Base-by-base conservation (phyloP, 2,113 vertebrate genomes). In the Daphoenositta chrysoptera region DNA sequence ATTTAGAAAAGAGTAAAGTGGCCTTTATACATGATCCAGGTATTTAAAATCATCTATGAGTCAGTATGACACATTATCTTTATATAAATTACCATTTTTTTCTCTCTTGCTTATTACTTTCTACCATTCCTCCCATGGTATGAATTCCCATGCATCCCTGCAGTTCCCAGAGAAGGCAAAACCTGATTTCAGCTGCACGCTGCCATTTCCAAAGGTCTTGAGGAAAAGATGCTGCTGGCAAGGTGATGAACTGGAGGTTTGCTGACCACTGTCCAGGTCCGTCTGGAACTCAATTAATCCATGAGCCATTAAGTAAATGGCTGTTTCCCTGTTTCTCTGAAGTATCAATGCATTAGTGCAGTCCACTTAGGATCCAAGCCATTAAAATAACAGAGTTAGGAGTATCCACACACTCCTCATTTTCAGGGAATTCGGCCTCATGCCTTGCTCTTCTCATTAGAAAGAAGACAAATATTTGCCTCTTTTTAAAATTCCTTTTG, bases 221-320 rank as follows among this genome's bases (percentile, higher is more conserved):
- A 86, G n/a, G 35, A 80, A 73, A 91, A 66, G 37, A 56, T 47
- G 21, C 31, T 54, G 20, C 72, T 60, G 31, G 7, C 15, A 71
- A 64, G 44, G 57, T 58, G 84, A 89, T 71, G 45, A 71, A 64
- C 58, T 79, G 70, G 80, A 94, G 65, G 48, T 94, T 89, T 90
- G n/a, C 61, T 96, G 70, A 95, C 86, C 80, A 86, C 57, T 78
- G 60, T 82, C 91, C 78, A 79, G 75, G 20, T 51, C 89, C 83
- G 28, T 87, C 33, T 95, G 54, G 68, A 97, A 66, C 53, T 90
- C 89, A 96, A 95, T 97, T 96, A 94, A 96, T 96, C 94, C 93
- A 85, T 64, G 72, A 96, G 44, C 80, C 93, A 97, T 97, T 97
- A 97, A 97, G 85, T 93, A 97, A 98, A 97, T 97, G 72, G 70